Base-by-base conservation (phyloP, 2,113 vertebrate genomes). In the Gavia stellata region DNA sequence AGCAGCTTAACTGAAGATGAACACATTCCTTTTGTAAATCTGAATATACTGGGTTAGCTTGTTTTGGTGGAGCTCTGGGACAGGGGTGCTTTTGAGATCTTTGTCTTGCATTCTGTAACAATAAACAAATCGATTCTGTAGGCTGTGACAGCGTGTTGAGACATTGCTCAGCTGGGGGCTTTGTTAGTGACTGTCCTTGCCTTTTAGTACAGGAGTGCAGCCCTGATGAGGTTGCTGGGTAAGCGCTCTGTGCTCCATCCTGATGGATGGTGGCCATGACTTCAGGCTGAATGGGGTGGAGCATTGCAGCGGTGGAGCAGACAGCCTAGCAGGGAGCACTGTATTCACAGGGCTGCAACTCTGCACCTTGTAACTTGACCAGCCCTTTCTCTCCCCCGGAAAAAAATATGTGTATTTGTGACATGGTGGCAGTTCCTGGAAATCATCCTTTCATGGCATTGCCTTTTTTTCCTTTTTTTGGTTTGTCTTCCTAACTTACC, bases 1-100 rank as follows among this genome's bases (percentile, higher is more conserved):
- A 97, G 99, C 99, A 10, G 98, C 98, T 42, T 99, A 97, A 98
- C 29, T 67, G 71, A 75, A 73, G 89, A 44, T 10, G 6, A 92
- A 17, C 45, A 18, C 10, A 14, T 49, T 91, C 17, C 7, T 83
- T 66, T 70, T 78, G 42, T 94, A 83, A 68, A 80, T 40, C 23
- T 58, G 44, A 58, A 33, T 72, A 34, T 52, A 65, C 24, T 58
- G 14, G 8, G 14, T 72, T 78, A 66, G 23, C n/a, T 88, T 83
- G 5, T 91, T 91, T 73, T 4, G 5, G 23, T 78, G 68, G 89
- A 67, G 49, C 59, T 88, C 42, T 13, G 36, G 59, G 24, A 26
- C 26, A 68, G 66, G 45, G 28, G 3, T 65, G 61, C n/a, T 86
- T 83, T 63, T 85, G 42, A 74, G n/a, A 63, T 81, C 38, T 85